phyloP scores from a whole-genome alignment of 2,797 vertebrate genomes.

The Cossypha polioptera region DNA sequence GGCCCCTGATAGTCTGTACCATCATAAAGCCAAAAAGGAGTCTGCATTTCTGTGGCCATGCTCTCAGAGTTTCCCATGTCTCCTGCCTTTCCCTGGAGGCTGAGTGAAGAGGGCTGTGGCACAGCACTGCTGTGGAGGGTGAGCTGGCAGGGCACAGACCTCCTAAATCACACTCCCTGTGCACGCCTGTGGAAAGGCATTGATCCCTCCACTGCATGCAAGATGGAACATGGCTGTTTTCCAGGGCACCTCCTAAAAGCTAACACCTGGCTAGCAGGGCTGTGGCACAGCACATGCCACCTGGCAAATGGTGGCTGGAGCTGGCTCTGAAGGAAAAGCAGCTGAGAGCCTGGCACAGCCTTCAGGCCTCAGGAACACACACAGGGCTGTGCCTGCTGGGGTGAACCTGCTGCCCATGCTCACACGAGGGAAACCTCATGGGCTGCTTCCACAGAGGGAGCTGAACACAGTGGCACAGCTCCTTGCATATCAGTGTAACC shows the following conservation, averaged over 20 bases:
- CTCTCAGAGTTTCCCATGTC: not conserved
- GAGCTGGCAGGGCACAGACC: not conserved
- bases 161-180: not conserved
- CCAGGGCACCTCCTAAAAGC: not conserved
- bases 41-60: not conserved
- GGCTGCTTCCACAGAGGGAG: not conserved
- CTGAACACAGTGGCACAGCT: fast-evolving
- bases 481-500: not conserved
- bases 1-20: not conserved
- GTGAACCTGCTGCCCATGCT: not conserved
- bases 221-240: not conserved
- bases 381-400: not conserved
- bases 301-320: not conserved
- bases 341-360: not conserved
- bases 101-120: not conserved
- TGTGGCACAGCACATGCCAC: not conserved
- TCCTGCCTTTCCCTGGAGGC: not conserved
- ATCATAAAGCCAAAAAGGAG: not conserved
- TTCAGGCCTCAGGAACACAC: not conserved
- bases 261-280: not conserved
- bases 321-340: not conserved
- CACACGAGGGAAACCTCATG: not conserved
- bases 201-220: not conserved
- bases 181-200: fast-evolving
- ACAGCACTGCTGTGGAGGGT: fast-evolving